A percentile compares a stretch with the other conserved stretches of the same genome.
These are phyloP conservation scores for Hydropsyche betteni DNA, from an alignment of 2,888 invertebrate genomes.

Conservation along the genomic window DNA sequence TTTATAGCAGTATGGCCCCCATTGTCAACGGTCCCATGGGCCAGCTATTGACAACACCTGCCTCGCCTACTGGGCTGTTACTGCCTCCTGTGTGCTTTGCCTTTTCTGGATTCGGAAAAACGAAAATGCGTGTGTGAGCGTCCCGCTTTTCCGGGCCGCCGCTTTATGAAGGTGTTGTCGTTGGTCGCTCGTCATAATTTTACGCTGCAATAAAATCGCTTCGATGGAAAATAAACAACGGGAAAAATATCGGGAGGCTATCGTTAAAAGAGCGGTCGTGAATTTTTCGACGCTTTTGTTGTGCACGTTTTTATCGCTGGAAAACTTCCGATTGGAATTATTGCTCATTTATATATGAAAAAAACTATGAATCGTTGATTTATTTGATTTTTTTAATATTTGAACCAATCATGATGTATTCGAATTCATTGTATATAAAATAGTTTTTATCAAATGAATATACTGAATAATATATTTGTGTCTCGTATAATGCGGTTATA, in stretches of 20 bases:
- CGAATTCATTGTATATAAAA: no score
- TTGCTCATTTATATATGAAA: no score
- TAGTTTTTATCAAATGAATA: no score
- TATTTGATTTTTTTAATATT: no score
- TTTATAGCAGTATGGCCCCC: constrained; percentile 46
- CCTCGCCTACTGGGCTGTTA: constrained; percentile 19
- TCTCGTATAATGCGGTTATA: no score
- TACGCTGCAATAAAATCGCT: constrained; percentile 20
- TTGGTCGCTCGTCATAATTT: constrained; percentile 23
- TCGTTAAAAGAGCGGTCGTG: not conserved
- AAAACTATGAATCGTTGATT: no score
- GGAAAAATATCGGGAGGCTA: not conserved
- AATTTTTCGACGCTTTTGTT: constrained; percentile 2
- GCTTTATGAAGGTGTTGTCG: constrained; percentile 15
- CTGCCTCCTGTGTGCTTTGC: not conserved
- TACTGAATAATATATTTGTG: no score
- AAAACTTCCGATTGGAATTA: not conserved
- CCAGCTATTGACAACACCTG: constrained; percentile 47
- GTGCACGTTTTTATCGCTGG: not conserved
- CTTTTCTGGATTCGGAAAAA: not conserved
- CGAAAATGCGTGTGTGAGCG: no score
- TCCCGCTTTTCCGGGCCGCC: not conserved
- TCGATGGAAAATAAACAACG: constrained; percentile 3
- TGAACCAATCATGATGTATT: no score
- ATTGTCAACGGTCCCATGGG: constrained; percentile 48